Conservation (phyloP, 2,888 invertebrate genomes). For the Beris chalybata region DNA sequence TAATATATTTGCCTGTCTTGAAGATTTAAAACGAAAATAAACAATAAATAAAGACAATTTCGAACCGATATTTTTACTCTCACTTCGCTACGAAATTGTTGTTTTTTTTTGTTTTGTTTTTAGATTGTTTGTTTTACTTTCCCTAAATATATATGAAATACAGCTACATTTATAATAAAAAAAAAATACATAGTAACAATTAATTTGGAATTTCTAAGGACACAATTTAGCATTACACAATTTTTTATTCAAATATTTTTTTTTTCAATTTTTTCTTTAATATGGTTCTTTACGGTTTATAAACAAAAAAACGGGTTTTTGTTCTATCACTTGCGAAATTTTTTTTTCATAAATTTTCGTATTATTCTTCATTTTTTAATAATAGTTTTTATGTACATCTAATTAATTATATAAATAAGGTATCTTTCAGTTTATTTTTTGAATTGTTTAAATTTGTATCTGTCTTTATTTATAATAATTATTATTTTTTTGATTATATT, state of each 20-base stretch:
- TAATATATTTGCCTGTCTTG: too few relatives aligned
- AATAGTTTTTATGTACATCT: constrained; percentile 22
- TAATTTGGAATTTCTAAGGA: constrained; percentile 31
- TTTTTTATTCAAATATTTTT: constrained; percentile 18
- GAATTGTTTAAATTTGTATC: not conserved
- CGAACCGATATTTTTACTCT: too few relatives aligned
- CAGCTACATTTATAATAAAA: too few relatives aligned
- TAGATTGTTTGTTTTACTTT: too few relatives aligned
- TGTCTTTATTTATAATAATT: constrained; percentile 24
- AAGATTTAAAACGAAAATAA: too few relatives aligned
- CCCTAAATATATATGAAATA: constrained; percentile 19
- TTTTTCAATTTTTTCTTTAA: not conserved
- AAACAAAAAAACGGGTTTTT: constrained; percentile 1
- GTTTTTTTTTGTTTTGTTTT: too few relatives aligned
- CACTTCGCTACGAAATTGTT: too few relatives aligned
- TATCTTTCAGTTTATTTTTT: constrained; percentile 37
- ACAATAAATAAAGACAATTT: too few relatives aligned
- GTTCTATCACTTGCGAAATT: constrained; percentile 33
- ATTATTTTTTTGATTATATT: constrained; percentile 28
- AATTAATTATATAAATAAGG: constrained; percentile 26
- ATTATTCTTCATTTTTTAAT: constrained; percentile 32
- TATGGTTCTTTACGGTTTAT: too few relatives aligned
- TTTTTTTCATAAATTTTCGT: constrained; percentile 31
- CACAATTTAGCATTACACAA: constrained; percentile 25
- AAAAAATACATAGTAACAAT: constrained; percentile 12